Conservation (phyloP, 1,140 invertebrate genomes). For the Lucilia sericata region DNA sequence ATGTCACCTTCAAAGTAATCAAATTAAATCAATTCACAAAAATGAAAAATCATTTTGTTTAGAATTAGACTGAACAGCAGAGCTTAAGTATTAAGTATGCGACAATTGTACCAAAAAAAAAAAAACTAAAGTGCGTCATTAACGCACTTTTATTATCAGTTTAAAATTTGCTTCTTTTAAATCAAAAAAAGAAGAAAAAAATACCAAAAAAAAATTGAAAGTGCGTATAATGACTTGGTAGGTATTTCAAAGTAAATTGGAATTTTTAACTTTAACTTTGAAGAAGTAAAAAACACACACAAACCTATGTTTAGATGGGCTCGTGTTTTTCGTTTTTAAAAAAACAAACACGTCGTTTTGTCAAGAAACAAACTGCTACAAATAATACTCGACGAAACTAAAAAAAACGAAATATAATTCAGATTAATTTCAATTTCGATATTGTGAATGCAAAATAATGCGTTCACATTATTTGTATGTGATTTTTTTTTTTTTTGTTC, state of each 20-base stretch:
- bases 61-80: background rate
- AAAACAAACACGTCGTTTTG: background rate
- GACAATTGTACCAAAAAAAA: background rate
- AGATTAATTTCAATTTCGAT: constrained; percentile 4
- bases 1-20: constrained; percentile 15
- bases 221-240: background rate
- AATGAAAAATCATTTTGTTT: constrained; percentile 6
- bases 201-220: no score
- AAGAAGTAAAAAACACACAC: no score
- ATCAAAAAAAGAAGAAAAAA: background rate
- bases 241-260: constrained; percentile 8
- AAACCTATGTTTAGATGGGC: no score
- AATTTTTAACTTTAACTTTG: no score
- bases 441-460: constrained; percentile 22
- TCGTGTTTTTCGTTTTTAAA: background rate
- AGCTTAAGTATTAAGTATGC: background rate
- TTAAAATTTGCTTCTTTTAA: background rate
- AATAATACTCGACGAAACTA: background rate
- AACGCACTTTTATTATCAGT: background rate
- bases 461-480: background rate
- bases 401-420: background rate
- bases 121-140: background rate
- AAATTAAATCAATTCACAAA: constrained; percentile 3
- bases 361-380: background rate
- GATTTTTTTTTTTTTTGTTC: background rate